A percentile compares a stretch with the other conserved stretches of the same genome.
Conservation (phyloP, 2,888 invertebrate species). For the Quadroppia sp. region DNA sequence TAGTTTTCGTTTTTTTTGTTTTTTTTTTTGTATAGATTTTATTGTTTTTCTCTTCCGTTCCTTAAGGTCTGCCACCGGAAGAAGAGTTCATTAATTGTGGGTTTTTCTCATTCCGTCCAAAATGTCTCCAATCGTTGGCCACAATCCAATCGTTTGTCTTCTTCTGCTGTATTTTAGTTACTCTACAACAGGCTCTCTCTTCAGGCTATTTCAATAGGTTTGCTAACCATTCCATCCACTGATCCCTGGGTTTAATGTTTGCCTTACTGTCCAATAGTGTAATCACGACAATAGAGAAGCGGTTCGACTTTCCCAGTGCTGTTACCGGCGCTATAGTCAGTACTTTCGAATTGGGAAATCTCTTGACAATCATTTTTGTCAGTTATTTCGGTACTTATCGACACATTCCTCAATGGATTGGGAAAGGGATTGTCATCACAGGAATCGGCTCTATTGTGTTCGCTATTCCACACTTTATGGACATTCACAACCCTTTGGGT, state of each 20-base stretch:
- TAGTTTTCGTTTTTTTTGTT: too few relatives aligned
- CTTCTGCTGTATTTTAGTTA: slow-evolving; percentile 80
- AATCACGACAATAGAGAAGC: slow-evolving; percentile 93
- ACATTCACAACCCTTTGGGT: slow-evolving; percentile 39
- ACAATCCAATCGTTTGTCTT: slow-evolving; percentile 86
- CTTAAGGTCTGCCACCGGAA: neutral
- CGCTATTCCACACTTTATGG: slow-evolving; percentile 78
- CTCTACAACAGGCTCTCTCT: slow-evolving; percentile 81
- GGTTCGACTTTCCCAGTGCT: slow-evolving; percentile 84
- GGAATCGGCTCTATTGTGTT: slow-evolving; percentile 87
- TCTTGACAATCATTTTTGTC: slow-evolving; percentile 91
- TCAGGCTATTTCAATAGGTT: slow-evolving; percentile 79
- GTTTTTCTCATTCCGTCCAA: slow-evolving; percentile 76
- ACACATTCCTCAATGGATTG: slow-evolving; percentile 92
- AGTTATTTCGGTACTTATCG: slow-evolving; percentile 87
- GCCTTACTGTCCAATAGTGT: slow-evolving; percentile 58
- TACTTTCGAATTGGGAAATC: slow-evolving; percentile 91
- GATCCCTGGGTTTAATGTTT: slow-evolving; percentile 1
- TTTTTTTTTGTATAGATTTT: too few relatives aligned
- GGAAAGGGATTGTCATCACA: slow-evolving; percentile 86
- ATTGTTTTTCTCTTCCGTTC: neutral
- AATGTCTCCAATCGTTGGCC: slow-evolving; percentile 78
- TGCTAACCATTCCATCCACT: neutral
- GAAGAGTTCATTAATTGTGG: slow-evolving; percentile 63
- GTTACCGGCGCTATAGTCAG: slow-evolving; percentile 88